phyloP scores from a whole-genome alignment of 2,888 invertebrate genomes.

The Rhamphomyia laevipes region DNA sequence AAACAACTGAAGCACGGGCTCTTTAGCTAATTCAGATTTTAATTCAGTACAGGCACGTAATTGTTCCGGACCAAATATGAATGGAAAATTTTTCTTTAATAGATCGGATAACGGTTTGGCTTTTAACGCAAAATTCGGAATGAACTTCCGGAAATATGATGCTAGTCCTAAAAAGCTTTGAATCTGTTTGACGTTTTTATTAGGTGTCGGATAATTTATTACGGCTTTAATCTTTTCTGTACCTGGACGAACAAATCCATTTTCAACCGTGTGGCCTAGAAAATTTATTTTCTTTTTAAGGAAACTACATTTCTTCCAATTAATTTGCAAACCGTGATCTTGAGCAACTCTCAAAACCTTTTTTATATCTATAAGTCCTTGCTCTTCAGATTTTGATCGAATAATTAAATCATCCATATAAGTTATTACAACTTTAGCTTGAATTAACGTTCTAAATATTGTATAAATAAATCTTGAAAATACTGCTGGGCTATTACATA shows the following conservation, averaged over 20 bases:
- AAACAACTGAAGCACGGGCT: too few species aligned
- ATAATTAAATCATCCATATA: slow-evolving; percentile 4
- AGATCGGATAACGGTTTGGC: slow-evolving; percentile 5
- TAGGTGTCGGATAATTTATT: neutral
- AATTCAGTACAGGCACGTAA: too few species aligned
- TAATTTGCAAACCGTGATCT: neutral
- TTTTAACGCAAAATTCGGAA: slow-evolving; percentile 5
- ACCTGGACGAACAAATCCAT: neutral
- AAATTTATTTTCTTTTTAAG: neutral
- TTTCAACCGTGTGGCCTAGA: neutral
- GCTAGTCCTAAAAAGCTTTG: slow-evolving; percentile 11
- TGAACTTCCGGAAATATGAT: slow-evolving; percentile 6
- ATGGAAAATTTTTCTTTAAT: slow-evolving; percentile 2
- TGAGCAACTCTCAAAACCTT: neutral
- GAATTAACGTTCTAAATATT: neutral
- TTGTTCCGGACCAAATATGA: too few species aligned
- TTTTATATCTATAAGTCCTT: neutral
- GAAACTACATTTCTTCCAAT: neutral
- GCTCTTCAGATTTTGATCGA: neutral
- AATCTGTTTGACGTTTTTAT: slow-evolving; percentile 4
- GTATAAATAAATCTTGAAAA: slow-evolving; percentile 12
- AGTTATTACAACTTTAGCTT: neutral
- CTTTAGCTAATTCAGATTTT: too few species aligned
- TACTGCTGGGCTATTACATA: slow-evolving; percentile 13
- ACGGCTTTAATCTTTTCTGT: neutral